phyloP scores from a whole-genome alignment of 1,140 invertebrate species.

The Andricus grossulariae region DNA sequence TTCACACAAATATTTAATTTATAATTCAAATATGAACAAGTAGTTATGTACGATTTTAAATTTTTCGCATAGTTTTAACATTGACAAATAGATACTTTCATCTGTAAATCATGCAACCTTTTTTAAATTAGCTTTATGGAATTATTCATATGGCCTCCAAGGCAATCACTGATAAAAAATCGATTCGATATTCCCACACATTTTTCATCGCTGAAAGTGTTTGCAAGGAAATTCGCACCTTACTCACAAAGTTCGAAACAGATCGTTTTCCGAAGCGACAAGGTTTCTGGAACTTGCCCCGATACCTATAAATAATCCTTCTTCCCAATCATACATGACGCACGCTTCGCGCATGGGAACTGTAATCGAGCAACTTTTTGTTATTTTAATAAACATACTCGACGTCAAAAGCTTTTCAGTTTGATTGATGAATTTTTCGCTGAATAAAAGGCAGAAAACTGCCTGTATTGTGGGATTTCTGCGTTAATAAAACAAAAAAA shows the following conservation, averaged over 20 bases:
- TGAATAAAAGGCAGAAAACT: conserved; percentile 21
- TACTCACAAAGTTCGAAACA: background rate
- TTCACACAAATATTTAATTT: too few species aligned
- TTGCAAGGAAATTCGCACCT: background rate
- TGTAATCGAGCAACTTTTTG: conserved; percentile 38
- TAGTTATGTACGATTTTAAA: background rate
- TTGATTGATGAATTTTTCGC: conserved; percentile 34
- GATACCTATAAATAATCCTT: background rate
- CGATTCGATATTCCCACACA: background rate
- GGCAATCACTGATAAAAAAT: background rate
- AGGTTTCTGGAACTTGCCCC: background rate
- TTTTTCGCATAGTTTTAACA: background rate
- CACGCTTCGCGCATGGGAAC: conserved; percentile 12
- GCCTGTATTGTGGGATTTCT: background rate
- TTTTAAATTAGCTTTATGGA: background rate
- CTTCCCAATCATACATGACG: too few species aligned
- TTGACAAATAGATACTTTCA: conserved; percentile 2
- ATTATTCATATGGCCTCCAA: background rate
- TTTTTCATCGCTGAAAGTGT: background rate
- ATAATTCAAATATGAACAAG: background rate
- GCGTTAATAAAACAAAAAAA: conserved; percentile 7
- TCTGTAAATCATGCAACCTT: background rate
- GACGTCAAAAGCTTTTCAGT: conserved; percentile 31
- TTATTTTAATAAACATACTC: conserved; percentile 42
- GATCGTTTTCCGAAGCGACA: background rate